Evolutionary conservation across 1,140 invertebrate genomes (phyloP).

Genomic region (Calephelis virginiensis): DNA sequence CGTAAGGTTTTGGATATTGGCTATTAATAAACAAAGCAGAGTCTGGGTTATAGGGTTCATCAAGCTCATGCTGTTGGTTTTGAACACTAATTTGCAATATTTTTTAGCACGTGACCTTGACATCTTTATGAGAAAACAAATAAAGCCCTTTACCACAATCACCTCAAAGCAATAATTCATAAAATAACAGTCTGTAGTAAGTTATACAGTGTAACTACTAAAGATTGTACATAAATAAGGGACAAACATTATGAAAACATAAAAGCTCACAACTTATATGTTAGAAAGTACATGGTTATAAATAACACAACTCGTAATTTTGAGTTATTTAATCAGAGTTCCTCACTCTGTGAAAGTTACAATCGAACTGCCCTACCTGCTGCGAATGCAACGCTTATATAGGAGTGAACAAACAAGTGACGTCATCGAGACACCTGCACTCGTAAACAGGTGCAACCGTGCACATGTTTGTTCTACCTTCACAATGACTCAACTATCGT

Average conservation of each 20-base stretch:
- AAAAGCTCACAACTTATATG: not conserved
- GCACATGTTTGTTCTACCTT: no score
- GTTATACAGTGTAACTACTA: constrained; percentile 3
- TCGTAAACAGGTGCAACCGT: no score
- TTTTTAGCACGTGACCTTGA: constrained; percentile 17
- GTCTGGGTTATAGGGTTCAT: constrained; percentile 12
- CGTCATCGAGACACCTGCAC: no score
- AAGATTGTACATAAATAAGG: not conserved
- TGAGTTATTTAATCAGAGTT: no score
- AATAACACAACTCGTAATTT: no score
- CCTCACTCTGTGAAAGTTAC: no score
- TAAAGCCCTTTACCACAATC: not conserved
- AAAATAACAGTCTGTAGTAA: not conserved
- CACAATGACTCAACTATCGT: no score
- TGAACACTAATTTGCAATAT: constrained; percentile 17
- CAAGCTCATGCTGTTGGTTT: constrained; percentile 15
- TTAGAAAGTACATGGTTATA: no score
- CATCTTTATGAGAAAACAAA: constrained; percentile 17
- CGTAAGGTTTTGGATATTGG: constrained; percentile 19
- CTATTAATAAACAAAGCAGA: constrained; percentile 17
- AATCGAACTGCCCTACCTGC: no score
- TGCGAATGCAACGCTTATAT: no score
- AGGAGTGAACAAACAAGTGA: no score
- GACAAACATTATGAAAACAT: constrained; percentile 2
- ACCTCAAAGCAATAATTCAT: not conserved